Percentiles rank a stretch among this genome's conserved stretches.
phyloP scores from a whole-genome alignment of 2,113 vertebrate genomes.

The Ramphastos sulfuratus region DNA sequence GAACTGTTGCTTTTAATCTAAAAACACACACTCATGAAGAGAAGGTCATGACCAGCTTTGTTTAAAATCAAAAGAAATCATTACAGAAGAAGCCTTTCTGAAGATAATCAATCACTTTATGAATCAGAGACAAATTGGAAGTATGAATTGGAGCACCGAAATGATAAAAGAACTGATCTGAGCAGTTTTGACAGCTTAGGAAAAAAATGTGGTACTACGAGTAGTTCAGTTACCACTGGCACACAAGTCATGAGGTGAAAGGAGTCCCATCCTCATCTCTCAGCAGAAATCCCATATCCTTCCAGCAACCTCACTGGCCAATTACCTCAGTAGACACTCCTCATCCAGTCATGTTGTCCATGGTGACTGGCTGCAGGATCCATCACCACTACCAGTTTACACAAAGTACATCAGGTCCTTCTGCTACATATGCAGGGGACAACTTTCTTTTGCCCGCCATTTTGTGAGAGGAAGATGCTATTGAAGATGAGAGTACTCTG shows the following conservation, averaged over 20 bases:
- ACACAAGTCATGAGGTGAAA: not conserved
- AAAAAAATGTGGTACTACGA: not conserved
- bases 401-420: not conserved
- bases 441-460: not conserved
- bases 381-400: not conserved
- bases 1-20: not conserved
- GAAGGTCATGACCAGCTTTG: not conserved
- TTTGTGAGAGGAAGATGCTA: not conserved
- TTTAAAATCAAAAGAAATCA: not conserved
- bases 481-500: not conserved
- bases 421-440: not conserved
- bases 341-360: not conserved
- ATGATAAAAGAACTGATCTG: not conserved
- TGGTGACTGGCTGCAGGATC: not conserved
- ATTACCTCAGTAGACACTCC: rapidly evolving
- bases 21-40: not conserved
- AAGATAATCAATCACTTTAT: not conserved
- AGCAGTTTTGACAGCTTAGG: not conserved
- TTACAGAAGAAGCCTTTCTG: not conserved
- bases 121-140: not conserved
- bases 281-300: not conserved
- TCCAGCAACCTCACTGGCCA: not conserved
- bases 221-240: too few species aligned
- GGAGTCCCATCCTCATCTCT: not conserved
- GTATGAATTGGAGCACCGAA: not conserved